Percentiles rank a stretch among this genome's conserved stretches.
These are phyloP conservation scores for Perizoma flavofasciatum DNA, from an alignment of 2,888 invertebrate species.

Conservation along the genomic window DNA sequence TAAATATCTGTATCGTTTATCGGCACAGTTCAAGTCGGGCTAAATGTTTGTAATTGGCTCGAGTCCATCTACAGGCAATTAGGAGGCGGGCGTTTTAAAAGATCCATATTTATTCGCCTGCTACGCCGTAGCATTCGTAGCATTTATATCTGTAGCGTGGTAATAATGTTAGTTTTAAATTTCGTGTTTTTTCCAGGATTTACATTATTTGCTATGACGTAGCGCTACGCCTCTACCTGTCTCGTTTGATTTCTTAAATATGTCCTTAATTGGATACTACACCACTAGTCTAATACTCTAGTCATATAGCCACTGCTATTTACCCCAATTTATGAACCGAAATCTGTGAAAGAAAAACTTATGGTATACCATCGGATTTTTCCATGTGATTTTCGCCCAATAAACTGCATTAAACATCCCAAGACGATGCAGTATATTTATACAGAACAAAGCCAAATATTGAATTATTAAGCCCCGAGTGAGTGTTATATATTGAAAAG, in stretches of 20 bases:
- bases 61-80: conserved; percentile 80
- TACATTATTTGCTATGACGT: too few relatives aligned
- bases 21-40: conserved; percentile 57
- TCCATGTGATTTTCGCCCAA: conserved; percentile 1
- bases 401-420: conserved; percentile 36
- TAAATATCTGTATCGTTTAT: conserved; percentile 66
- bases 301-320: too few relatives aligned
- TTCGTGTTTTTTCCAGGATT: conserved; percentile 3
- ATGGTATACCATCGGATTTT: too few relatives aligned
- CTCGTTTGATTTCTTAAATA: too few relatives aligned
- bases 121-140: conserved; percentile 46
- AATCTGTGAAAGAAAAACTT: too few relatives aligned
- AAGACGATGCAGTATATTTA: conserved; percentile 47
- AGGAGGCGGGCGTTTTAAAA: conserved; percentile 73
- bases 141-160: conserved; percentile 28
- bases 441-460: conserved; percentile 53
- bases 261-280: too few relatives aligned
- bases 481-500: conserved; percentile 63
- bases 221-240: too few relatives aligned
- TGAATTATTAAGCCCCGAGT: conserved; percentile 63
- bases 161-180: conserved; percentile 19
- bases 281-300: too few relatives aligned
- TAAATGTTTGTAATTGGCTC: conserved; percentile 78
- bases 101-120: conserved; percentile 75
- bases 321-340: too few relatives aligned